Base-by-base conservation (phyloP, 2,888 invertebrate genomes). In the Watsonalla binaria region DNA sequence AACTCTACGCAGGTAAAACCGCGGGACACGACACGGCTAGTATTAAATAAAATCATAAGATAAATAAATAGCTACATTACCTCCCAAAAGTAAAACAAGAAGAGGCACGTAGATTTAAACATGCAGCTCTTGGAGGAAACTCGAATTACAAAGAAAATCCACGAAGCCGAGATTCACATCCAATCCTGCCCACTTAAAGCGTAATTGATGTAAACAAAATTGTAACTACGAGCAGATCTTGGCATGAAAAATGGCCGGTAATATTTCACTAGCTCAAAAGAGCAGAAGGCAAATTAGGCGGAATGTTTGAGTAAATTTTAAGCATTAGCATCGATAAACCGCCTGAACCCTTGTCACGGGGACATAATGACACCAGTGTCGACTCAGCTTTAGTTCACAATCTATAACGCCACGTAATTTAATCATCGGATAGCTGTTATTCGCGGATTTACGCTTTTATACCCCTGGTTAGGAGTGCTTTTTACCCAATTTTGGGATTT, bases 281-380 rank as follows among this genome's bases (percentile, higher is more conserved):
- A 67, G 68, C 72, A 74, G 73, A 70, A 68, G 69, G 72, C 71
- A 82, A 82, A 82, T 82, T 82, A 80, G 68, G 71, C 61, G 63
- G 54, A 48, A 54, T 62, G 58, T 64, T 64, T 63, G 59, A 53
- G 70, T 64, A 72, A 71, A 76, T 83, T 82, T 78, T 72, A 75
- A 77, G 70, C 73, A 72, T 79, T 78, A 70, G 57, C 70, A 62
- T 69, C 76, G 74, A 76, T 76, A 76, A 66, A 55, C 51, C 54
- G 57, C 47, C 34, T 51, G 34, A 51, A 64, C 63, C 63, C 63
- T 64, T 53, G 59, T 64, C 63, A 62, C 51, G 7, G 47, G 52
- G 55, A 37, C 47, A 58, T 68, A 68, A 70, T 63, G 66, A 63
- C 59, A 33, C 54, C 52, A 51, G 53, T 65, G 66, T 69, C 62